A percentile compares a stretch with the other conserved stretches of the same genome.
phyloP scores from a whole-genome alignment of 2,797 vertebrate species.

The Morus bassanus region DNA sequence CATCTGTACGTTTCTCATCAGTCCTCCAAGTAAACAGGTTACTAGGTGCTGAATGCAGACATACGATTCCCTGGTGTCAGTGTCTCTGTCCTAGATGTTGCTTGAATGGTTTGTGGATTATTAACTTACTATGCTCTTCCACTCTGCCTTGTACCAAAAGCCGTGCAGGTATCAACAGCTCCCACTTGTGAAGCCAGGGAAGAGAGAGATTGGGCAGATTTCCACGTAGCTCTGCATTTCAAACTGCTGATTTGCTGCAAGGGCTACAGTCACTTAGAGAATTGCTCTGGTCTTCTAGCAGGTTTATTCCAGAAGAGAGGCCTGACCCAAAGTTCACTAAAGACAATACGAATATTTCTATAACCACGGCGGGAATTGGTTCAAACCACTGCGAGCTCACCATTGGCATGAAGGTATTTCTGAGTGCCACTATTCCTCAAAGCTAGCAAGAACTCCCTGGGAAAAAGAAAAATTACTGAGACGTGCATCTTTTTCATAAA shows the following conservation, averaged over 20 bases:
- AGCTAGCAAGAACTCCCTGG: background rate
- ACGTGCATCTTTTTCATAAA: background rate
- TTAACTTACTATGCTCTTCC: slow-evolving; percentile 36
- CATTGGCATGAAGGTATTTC: background rate
- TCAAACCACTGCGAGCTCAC: background rate
- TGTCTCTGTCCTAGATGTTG: background rate
- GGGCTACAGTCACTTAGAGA: background rate
- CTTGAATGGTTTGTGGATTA: slow-evolving; percentile 25
- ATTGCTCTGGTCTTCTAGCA: background rate
- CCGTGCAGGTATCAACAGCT: slow-evolving; percentile 45
- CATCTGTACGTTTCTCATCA: slow-evolving; percentile 7
- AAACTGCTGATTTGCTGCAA: slow-evolving; percentile 50
- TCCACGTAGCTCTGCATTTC: slow-evolving; percentile 24
- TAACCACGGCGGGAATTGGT: background rate
- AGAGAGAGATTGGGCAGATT: slow-evolving; percentile 30
- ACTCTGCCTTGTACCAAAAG: slow-evolving; percentile 19
- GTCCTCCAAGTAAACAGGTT: slow-evolving; percentile 4
- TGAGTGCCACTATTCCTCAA: background rate
- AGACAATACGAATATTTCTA: background rate
- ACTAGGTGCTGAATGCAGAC: background rate
- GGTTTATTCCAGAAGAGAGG: background rate
- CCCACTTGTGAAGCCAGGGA: slow-evolving; percentile 35
- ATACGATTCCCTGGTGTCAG: slow-evolving; percentile 12
- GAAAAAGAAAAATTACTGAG: background rate
- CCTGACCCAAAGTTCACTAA: background rate